Base-by-base conservation (phyloP, 2,113 vertebrate species). In the Capra hircus region DNA sequence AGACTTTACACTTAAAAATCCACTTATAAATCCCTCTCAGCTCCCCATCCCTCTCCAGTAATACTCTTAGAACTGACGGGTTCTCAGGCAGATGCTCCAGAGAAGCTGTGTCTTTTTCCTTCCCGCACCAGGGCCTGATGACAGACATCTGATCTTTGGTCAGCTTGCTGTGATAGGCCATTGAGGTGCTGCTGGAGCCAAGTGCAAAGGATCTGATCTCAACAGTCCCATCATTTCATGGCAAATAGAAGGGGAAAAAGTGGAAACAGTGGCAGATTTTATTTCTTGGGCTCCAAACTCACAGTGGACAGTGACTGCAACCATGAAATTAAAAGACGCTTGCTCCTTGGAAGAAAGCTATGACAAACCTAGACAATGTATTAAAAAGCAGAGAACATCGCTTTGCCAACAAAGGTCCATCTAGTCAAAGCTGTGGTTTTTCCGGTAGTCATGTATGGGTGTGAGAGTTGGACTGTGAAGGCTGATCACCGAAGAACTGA, bases 401-500 rank as follows among this genome's bases (percentile, higher is more conserved):
- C 40, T 77, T 77, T 77, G 71, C 23, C 1, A 0, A 77, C 71
- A 77, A 77, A 77, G 71, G 40, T 77, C 71, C 0, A 0, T 77
- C 36, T 77, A 3, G 71, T 43, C 36, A 40, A 77, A 14, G 71
- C 1, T 77, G 40, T 74, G 21, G 27, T 43, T 77, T 77, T 43
- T 77, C 71, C 40, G 27, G 36, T 25, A 77, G 71, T 77, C 71
- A 27, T 2, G 40, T 13, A 77, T 77, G 71, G 71, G 23, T 77
- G 71, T 43, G 23, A 43, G 40, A 43, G 12, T 14, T 43, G 71
- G 71, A 77, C 36, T 2, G 0, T 43, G 13, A 77, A 43, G 23
- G 36, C 71, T 0, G 23, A 43, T 1, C 40, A 3, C 12, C 0
- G 1, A 43, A 43, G 71, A 77, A 43, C 1, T 43, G 71, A 43